These are phyloP conservation scores for Oryctes rhinoceros DNA, from an alignment of 1,140 invertebrate genomes.

Conservation along the genomic window DNA sequence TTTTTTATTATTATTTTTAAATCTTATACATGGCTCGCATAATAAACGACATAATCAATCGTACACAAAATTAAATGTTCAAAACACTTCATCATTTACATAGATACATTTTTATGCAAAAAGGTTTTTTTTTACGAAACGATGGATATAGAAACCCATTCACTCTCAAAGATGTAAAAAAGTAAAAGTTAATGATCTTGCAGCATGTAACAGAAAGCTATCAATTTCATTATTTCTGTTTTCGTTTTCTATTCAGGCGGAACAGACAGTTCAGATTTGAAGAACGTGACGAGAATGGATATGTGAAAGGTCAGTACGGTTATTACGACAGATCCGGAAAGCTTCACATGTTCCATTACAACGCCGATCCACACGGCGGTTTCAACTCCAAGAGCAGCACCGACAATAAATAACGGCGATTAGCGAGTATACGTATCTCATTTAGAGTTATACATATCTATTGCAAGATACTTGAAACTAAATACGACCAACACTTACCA, in stretches of 20 bases:
- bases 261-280: conserved; percentile 85
- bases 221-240: neutral
- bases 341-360: conserved; percentile 80
- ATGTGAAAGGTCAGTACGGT: conserved; percentile 84
- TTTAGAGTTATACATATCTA: neutral
- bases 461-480: neutral
- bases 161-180: neutral
- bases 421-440: neutral
- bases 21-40: too few relatives aligned
- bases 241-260: conserved; percentile 66
- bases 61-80: too few relatives aligned
- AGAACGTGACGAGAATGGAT: conserved; percentile 78
- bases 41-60: too few relatives aligned
- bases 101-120: too few relatives aligned
- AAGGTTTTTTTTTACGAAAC: too few relatives aligned
- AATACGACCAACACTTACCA: neutral
- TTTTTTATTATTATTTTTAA: too few relatives aligned
- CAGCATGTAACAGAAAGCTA: neutral
- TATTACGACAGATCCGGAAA: conserved; percentile 83
- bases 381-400: conserved; percentile 66
- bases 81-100: too few relatives aligned
- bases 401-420: conserved; percentile 40
- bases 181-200: neutral
- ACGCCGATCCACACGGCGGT: conserved; percentile 75
- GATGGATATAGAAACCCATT: neutral